Evolutionary conservation across 2,113 vertebrate species (phyloP), one percentile per base, ranked within the genome.

Genomic region (Cariama cristata): DNA sequence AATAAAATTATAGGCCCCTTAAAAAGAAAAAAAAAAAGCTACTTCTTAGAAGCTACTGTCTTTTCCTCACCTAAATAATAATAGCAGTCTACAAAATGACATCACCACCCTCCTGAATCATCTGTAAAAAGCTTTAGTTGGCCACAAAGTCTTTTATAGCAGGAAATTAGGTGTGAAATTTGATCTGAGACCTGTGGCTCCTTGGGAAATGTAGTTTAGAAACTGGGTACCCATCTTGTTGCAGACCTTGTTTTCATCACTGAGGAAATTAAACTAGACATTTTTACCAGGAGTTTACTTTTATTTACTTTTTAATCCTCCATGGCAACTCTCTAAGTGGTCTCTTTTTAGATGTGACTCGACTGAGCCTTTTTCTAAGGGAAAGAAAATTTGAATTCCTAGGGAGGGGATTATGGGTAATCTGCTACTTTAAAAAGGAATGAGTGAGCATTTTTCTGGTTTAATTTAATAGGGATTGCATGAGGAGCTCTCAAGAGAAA

Each of bases 161-260:
- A 50, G 8, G 21, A 79, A 88, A 90, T 38, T 16, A 19, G 17
- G 53, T 38, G n/a, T 50, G 38, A 82, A 47, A 72, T 73, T 68
- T 53, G 33, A 21, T 33, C 9, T 89, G 66, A 62, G 45, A 1
- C 27, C 53, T 28, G 14, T 27, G 49, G 45, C 35, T 74, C 53
- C 33, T 28, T 82, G 92, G 90, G 95, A 94, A 86, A 79, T 50
- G 85, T 50, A 77, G 93, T 94, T 96, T 73, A 68, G 53, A 22
- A 23, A 1, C 17, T 16, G 38, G 14, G 15, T 42, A 4, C 17
- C 40, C 53, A 71, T 60, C 45, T 85, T 66, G 10, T 38, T 64
- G 9, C 13, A 55, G 12, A 12, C 5, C 6, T 66, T 60, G 23
- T 44, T 66, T 9, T 69, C 21, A 6, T 50, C 17, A 12, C 35